Evolutionary conservation across 2,888 invertebrate genomes (phyloP).

Genomic region (Apotomis betuletana): DNA sequence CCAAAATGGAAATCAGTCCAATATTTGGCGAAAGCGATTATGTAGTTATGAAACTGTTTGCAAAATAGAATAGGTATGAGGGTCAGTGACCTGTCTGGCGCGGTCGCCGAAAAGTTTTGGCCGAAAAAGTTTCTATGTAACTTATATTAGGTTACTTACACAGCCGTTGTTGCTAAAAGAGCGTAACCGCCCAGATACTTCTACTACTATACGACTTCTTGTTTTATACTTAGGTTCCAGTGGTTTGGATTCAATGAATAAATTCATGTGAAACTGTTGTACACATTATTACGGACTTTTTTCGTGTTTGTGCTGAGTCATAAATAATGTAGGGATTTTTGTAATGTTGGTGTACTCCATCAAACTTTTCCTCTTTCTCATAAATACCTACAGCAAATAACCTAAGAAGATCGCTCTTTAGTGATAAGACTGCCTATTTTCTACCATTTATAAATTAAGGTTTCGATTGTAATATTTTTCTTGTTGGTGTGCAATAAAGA

Average conservation of each 20-base stretch:
- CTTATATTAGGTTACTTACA: conserved; percentile 5
- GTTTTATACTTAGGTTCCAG: background rate
- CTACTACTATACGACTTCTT: background rate
- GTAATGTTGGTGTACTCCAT: too few species aligned
- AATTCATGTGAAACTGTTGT: conserved; percentile 15
- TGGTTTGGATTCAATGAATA: conserved; percentile 16
- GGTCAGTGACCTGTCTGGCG: conserved; percentile 23
- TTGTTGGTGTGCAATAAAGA: too few species aligned
- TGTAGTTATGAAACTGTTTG: conserved; percentile 36
- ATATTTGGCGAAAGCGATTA: conserved; percentile 36
- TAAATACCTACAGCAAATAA: too few species aligned
- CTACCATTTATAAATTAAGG: too few species aligned
- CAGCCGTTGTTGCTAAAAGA: background rate
- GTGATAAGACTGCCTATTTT: too few species aligned
- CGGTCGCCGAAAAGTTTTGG: conserved; percentile 17
- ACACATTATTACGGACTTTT: background rate
- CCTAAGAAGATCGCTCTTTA: too few species aligned
- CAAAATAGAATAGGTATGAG: conserved; percentile 23
- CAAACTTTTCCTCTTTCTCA: too few species aligned
- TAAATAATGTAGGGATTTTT: too few species aligned
- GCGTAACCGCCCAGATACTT: background rate
- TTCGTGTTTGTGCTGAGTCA: background rate
- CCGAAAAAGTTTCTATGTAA: conserved; percentile 5
- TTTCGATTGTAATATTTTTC: too few species aligned
- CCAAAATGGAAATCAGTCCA: conserved; percentile 27